Base-by-base conservation (phyloP, 1,140 invertebrate genomes). In the Drosophila gunungcola region DNA sequence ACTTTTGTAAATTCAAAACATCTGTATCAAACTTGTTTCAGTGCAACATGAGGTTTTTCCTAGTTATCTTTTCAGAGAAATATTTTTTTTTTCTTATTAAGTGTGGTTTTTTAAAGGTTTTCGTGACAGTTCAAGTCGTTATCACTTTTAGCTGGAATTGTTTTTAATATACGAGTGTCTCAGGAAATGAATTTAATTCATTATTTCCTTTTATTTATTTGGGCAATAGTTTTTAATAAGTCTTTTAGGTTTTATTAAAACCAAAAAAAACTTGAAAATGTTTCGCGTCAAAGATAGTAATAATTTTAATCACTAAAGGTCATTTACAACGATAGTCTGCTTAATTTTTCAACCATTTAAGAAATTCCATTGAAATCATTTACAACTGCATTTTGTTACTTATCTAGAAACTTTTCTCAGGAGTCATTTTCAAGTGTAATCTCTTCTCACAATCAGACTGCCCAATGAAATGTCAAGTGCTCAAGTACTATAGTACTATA, bases 371-470 rank as follows among this genome's bases (percentile, higher is more conserved):
- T 32, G 32, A 21, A 32, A 21, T 9, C 56, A 48, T 61, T 65
- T 61, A 21, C 4, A 48, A 48, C n/a, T 62, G 57, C 63, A 65
- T 41, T 65, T 32, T 11, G 12, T 60, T 62, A 62, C 34, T 63
- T 36, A 10, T 16, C 3, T 12, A n/a, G 39, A 21, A 42, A 32
- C 39, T 64, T 48, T 62, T 41, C 27, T 6, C 27, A 13, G 63
- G 34, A 39, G 43, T 25, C 42, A 21, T 41, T 34, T 41, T 64
- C 42, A 32, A 65, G 36, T 64, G 61, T 36, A 54, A 54, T 64
- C 45, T 63, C 36, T 61, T 51, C 45, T 49, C 58, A 69, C 64
- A 52, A 68, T 68, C 32, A 13, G 5, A 53, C 39, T 67, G 46
- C 34, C 61, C 46, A 43, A 43, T 46, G 32, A 67, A 53, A 67